Evolutionary conservation across 2,113 vertebrate genomes (phyloP).

Genomic region (Anoura caudifer): DNA sequence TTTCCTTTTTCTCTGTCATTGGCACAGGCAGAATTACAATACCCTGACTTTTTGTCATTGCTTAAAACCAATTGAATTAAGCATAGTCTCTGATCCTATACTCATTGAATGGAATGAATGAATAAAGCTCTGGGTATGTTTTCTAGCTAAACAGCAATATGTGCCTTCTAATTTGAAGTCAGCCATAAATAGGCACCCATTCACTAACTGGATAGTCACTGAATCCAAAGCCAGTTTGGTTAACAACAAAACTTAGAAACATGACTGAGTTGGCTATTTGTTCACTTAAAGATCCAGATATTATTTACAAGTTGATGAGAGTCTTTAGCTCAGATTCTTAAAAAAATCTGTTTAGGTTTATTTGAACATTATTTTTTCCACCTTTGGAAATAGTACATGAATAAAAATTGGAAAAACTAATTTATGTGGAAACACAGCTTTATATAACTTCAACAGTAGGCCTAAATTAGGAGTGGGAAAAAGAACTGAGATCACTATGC

Average conservation of each 20-base stretch:
- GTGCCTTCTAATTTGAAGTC: not conserved
- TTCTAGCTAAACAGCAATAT: not conserved
- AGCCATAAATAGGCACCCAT: not conserved
- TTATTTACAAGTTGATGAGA: not conserved
- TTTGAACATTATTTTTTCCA: not conserved
- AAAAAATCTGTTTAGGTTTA: not conserved
- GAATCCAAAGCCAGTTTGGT: not conserved
- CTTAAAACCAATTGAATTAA: not conserved
- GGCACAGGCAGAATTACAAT: not conserved
- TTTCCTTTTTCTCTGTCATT: not conserved
- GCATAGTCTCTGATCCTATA: not conserved
- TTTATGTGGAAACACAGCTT: not conserved
- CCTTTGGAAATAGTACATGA: not conserved
- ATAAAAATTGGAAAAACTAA: not conserved
- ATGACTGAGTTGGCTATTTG: not conserved
- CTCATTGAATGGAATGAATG: not conserved
- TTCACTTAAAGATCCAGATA: constrained; percentile 6
- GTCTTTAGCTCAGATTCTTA: not conserved
- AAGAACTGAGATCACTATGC: not conserved
- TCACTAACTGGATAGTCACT: not conserved
- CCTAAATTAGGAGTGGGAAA: not conserved
- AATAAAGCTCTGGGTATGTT: not conserved
- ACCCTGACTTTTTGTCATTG: not conserved
- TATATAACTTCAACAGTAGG: not conserved
- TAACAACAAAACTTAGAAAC: not conserved